Conservation (phyloP, 2,113 vertebrate genomes). For the Fregata magnificens region DNA sequence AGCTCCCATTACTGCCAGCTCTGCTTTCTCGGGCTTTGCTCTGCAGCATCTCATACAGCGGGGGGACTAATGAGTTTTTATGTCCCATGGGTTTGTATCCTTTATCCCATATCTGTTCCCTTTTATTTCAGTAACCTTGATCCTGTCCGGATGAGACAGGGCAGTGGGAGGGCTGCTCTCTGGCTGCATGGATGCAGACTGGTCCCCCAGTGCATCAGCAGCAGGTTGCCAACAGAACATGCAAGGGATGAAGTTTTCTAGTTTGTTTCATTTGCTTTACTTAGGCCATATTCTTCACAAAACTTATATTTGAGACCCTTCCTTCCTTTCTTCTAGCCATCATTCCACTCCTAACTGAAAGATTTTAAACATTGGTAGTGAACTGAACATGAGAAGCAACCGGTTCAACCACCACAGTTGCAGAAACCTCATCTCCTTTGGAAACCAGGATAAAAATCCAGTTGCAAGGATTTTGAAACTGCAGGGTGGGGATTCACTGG, state of each 20-base stretch:
- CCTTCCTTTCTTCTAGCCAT: neutral
- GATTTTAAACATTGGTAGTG: neutral
- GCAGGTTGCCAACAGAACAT: neutral
- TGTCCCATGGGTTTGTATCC: neutral
- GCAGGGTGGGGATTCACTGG: neutral
- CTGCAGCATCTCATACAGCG: neutral
- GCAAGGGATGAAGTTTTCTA: neutral
- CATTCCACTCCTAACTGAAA: neutral
- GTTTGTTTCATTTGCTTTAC: neutral
- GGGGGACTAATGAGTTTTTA: neutral
- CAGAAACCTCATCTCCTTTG: neutral
- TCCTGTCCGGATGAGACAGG: accelerated
- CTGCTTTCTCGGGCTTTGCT: neutral
- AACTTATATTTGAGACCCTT: neutral
- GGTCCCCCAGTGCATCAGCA: neutral
- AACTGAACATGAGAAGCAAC: neutral
- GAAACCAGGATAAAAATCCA: neutral
- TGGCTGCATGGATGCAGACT: neutral
- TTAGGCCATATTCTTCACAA: neutral
- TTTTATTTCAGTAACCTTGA: neutral
- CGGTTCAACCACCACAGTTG: neutral
- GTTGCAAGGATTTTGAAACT: neutral
- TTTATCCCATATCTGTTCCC: neutral
- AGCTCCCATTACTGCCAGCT: neutral
- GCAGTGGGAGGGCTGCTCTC: neutral